Evolutionary conservation across 2,797 vertebrate genomes (phyloP).

Genomic region (Rhincodon typus): DNA sequence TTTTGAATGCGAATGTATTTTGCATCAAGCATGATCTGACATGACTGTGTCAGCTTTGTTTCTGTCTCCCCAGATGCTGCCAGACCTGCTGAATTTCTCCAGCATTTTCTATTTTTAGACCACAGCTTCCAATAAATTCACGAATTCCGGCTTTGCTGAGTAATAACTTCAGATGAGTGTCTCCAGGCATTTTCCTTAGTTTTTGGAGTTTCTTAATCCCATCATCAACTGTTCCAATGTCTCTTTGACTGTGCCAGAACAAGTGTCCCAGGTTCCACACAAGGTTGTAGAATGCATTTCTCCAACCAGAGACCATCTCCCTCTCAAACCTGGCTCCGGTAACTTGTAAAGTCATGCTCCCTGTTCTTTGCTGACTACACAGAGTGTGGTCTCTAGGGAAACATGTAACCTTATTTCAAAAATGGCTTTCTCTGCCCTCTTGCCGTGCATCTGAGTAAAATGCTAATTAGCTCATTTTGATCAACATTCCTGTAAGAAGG

Average conservation of each 20-base stretch:
- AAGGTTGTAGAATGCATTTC: background rate
- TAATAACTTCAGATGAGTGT: background rate
- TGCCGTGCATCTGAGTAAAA: background rate
- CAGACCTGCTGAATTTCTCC: no score
- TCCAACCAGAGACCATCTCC: background rate
- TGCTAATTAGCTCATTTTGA: background rate
- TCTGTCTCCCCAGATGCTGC: no score
- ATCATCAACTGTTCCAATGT: background rate
- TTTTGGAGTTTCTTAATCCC: background rate
- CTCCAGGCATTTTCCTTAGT: background rate
- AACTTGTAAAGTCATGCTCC: background rate
- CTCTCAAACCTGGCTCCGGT: background rate
- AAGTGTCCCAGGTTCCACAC: background rate
- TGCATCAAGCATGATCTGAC: no score
- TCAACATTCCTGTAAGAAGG: background rate
- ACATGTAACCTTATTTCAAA: background rate
- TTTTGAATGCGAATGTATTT: no score
- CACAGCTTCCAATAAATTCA: no score
- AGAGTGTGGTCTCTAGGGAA: background rate
- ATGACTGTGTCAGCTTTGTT: no score
- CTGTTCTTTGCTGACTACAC: background rate
- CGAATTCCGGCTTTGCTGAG: no score
- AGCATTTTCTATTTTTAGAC: no score
- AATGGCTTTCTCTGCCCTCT: background rate
- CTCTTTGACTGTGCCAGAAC: background rate